Percentiles rank a stretch among this genome's conserved stretches.
These are phyloP conservation scores for Ceratina calcarata DNA, from an alignment of 1,140 invertebrate genomes.

Conservation along the genomic window DNA sequence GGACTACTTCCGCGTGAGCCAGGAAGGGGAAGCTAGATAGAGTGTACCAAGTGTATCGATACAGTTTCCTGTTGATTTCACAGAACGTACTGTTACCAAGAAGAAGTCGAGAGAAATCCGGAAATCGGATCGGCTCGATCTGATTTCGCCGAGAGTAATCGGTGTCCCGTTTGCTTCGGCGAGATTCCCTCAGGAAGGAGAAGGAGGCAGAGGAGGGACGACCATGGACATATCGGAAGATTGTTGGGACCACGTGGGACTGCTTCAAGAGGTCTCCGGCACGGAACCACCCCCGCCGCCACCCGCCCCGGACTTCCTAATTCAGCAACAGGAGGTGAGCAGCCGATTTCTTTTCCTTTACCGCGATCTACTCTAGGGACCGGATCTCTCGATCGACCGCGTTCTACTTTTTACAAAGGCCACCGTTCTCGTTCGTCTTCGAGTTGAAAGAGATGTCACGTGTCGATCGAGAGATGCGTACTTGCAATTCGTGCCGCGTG, in stretches of 20 bases:
- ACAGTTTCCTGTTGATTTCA: conserved; percentile 10
- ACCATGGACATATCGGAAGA: conserved; percentile 78
- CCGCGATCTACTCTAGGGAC: not conserved
- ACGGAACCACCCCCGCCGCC: conserved; percentile 69
- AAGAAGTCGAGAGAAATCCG: not conserved
- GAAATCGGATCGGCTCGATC: not conserved
- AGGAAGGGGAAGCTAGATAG: not conserved
- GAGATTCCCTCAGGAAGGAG: not conserved
- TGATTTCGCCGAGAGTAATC: conserved; percentile 5
- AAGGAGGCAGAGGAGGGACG: conserved; percentile 2
- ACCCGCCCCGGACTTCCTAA: conserved; percentile 70
- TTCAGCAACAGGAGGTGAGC: conserved; percentile 76
- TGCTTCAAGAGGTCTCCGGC: conserved; percentile 75
- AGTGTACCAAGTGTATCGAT: not conserved
- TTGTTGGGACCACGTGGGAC: conserved; percentile 80
- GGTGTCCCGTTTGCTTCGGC: not conserved
- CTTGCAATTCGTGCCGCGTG: not conserved
- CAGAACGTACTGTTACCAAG: not conserved
- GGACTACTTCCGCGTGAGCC: not conserved
- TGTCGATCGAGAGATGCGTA: not conserved
- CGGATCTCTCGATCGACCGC: not conserved
- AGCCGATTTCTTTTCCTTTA: conserved; percentile 20
- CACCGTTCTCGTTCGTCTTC: not conserved
- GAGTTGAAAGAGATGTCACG: conserved; percentile 4
- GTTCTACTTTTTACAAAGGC: not conserved